Evolutionary conservation across 2,888 invertebrate species (phyloP).

Genomic region (Coelopa pilipes): DNA sequence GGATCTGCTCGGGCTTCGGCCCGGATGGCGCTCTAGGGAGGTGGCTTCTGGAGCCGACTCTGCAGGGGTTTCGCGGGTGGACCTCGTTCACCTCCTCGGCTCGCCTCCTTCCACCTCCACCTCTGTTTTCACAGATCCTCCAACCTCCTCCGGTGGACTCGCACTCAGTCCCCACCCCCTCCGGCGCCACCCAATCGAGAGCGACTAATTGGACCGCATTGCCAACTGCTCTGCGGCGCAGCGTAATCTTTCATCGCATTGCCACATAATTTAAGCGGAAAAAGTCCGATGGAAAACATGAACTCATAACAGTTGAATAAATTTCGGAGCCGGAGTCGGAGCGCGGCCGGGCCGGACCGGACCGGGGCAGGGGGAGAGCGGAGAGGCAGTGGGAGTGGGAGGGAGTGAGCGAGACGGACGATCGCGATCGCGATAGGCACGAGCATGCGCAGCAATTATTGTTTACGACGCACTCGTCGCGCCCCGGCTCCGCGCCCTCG

Average conservation of each 20-base stretch:
- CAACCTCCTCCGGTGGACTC: too few relatives aligned
- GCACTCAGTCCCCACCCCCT: too few relatives aligned
- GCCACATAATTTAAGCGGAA: constrained; percentile 34
- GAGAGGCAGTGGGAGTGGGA: constrained; percentile 19
- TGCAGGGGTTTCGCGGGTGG: too few relatives aligned
- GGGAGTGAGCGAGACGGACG: constrained; percentile 24
- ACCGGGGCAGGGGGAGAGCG: too few relatives aligned
- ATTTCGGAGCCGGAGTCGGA: not conserved
- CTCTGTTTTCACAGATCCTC: too few relatives aligned
- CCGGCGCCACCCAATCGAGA: too few relatives aligned
- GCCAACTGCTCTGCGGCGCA: constrained; percentile 9
- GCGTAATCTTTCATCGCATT: constrained; percentile 35
- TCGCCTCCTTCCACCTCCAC: too few relatives aligned
- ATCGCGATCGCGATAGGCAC: constrained; percentile 11
- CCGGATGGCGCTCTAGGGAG: too few relatives aligned
- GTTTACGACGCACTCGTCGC: constrained; percentile 21
- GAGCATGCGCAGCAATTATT: constrained; percentile 36
- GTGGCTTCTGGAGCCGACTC: too few relatives aligned
- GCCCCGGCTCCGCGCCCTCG: not conserved
- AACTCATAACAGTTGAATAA: constrained; percentile 30
- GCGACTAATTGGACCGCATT: constrained; percentile 13
- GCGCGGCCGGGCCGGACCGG: too few relatives aligned
- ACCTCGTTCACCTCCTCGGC: too few relatives aligned
- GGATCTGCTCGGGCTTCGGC: too few relatives aligned
- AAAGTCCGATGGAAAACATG: constrained; percentile 18